Conservation (phyloP, 1,140 invertebrate species). For the Zaprionus gabonicus region DNA sequence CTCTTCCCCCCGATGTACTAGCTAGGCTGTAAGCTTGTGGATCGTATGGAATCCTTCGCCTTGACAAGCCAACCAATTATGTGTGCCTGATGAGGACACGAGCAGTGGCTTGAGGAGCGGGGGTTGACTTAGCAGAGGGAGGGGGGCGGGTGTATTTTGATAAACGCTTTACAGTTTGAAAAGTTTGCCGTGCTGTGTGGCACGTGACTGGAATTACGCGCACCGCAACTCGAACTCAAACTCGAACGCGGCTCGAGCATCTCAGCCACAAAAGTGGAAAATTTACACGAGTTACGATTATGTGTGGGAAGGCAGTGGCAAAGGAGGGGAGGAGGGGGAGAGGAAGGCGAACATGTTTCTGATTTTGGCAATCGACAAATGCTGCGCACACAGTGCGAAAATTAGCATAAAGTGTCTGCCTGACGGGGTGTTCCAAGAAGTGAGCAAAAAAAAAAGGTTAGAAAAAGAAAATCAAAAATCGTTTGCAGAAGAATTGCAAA, state of each 20-base stretch:
- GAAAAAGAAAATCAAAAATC: neutral
- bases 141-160: slow-evolving; percentile 54
- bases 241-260: slow-evolving; percentile 13
- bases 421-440: slow-evolving; percentile 9
- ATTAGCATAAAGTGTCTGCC: slow-evolving; percentile 68
- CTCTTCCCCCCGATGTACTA: neutral
- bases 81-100: slow-evolving; percentile 41
- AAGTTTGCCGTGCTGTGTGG: slow-evolving; percentile 73
- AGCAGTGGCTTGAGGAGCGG: neutral
- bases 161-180: slow-evolving; percentile 82
- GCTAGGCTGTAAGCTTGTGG: neutral
- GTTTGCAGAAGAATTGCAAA: neutral
- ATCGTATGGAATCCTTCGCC: slow-evolving; percentile 46
- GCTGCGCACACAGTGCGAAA: slow-evolving; percentile 64
- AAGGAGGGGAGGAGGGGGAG: neutral
- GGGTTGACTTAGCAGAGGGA: neutral
- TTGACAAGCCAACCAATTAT: slow-evolving; percentile 64
- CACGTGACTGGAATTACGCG: slow-evolving; percentile 80
- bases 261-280: slow-evolving; percentile 37
- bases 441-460: neutral
- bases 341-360: slow-evolving; percentile 55
- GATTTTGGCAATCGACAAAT: slow-evolving; percentile 77
- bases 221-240: slow-evolving; percentile 25
- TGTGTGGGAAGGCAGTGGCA: neutral
- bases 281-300: slow-evolving; percentile 60